A percentile compares a stretch with the other conserved stretches of the same genome.
These are phyloP conservation scores for Xestia sexstrigata DNA, from an alignment of 2,888 invertebrate genomes.

Conservation along the genomic window DNA sequence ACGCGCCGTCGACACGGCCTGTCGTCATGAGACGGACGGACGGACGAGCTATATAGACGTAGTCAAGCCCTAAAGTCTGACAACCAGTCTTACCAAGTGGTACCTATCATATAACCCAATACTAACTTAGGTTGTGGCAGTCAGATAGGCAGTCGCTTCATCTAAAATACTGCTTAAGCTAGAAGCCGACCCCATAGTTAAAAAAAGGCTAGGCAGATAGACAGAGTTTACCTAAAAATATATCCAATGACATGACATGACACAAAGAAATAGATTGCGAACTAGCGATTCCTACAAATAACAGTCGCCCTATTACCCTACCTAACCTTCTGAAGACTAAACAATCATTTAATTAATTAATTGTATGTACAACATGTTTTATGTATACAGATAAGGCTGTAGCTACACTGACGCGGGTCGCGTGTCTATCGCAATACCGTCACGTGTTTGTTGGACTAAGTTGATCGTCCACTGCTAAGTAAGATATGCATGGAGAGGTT, in stretches of 20 bases:
- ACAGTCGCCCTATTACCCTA: background rate
- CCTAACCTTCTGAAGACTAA: slow-evolving; percentile 22
- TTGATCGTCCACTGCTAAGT: background rate
- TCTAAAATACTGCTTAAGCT: no score
- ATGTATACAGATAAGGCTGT: slow-evolving; percentile 9
- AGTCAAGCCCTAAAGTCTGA: no score
- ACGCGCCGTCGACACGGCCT: no score
- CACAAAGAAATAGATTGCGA: background rate
- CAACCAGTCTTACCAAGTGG: no score
- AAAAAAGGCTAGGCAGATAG: no score
- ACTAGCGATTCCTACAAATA: slow-evolving; percentile 3
- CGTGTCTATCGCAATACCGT: slow-evolving; percentile 10
- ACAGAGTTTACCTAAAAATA: background rate
- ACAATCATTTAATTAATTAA: slow-evolving; percentile 30
- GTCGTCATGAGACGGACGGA: no score
- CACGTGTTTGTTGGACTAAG: slow-evolving; percentile 22
- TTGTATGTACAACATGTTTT: background rate
- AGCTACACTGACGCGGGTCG: background rate
- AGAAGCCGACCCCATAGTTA: no score
- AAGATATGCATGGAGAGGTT: background rate
- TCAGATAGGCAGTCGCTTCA: no score
- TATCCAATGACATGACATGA: background rate
- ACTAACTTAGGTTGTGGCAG: no score
- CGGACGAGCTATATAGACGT: no score
- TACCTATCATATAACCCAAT: no score